phyloP scores from a whole-genome alignment of 2,888 invertebrate species.

The Carterocephalus palaemon region DNA sequence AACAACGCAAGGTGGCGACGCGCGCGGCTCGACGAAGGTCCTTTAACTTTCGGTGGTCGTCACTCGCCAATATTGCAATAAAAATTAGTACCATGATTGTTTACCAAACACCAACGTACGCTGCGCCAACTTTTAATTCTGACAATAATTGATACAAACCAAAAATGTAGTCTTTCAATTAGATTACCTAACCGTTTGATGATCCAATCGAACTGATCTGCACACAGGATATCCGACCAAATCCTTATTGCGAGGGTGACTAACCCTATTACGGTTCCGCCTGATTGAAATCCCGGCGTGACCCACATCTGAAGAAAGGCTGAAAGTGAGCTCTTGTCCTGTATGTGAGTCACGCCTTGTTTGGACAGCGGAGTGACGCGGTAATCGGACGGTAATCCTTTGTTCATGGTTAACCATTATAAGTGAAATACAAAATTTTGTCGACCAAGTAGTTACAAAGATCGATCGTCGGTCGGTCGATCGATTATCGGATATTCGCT shows the following conservation, averaged over 20 bases:
- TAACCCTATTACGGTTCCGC: constrained; percentile 13
- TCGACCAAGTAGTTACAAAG: too few relatives aligned
- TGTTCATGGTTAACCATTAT: constrained; percentile 1
- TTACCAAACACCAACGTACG: too few relatives aligned
- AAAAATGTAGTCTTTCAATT: too few relatives aligned
- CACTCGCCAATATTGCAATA: constrained; percentile 94
- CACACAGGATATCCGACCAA: too few relatives aligned
- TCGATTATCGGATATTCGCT: too few relatives aligned
- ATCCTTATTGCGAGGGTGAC: constrained; percentile 2
- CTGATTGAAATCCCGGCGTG: constrained; percentile 19
- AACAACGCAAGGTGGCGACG: too few relatives aligned
- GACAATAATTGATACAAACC: too few relatives aligned
- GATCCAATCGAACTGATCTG: too few relatives aligned
- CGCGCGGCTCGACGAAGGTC: constrained; percentile 90
- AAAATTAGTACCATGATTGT: too few relatives aligned
- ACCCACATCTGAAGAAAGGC: constrained; percentile 10
- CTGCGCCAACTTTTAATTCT: too few relatives aligned
- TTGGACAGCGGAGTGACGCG: background rate
- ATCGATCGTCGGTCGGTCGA: too few relatives aligned
- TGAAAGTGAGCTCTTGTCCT: constrained; percentile 7
- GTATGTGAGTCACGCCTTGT: constrained; percentile 6
- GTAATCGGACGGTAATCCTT: constrained; percentile 10
- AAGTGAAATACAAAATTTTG: background rate
- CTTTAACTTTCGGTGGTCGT: constrained; percentile 90
- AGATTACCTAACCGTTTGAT: too few relatives aligned